Base-by-base conservation (phyloP, 1,140 invertebrate species). In the Nautilus pompilius region DNA sequence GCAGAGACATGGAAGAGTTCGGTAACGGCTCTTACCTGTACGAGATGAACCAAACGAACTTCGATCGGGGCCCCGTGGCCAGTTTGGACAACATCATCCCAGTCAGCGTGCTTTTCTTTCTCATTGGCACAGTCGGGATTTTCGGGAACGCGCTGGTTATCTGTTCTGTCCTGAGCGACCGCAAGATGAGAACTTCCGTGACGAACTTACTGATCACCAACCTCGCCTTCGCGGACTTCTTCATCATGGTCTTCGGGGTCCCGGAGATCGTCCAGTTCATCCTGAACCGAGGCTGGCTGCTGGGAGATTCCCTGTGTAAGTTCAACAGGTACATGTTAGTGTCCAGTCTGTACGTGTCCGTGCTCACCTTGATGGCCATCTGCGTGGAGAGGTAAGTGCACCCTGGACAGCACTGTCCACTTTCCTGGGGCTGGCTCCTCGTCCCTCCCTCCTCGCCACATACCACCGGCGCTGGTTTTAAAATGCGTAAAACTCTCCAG, bases 361-460 rank as follows among this genome's bases (percentile, higher is more conserved):
- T 84, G 10, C 69, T 84, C 45, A 82, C 81, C 0, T 66, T 84
- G 2, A 62, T 82, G 22, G 74, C 80, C 8, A 70, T 84, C 5
- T 82, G 81, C 54, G 72, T 84, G 8, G 83, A 84, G 71, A 78
- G 83, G 83, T 84, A 63, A 76, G 81, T 67, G 3, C 24, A n/a
- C n/a, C n/a, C n/a, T n/a, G n/a, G n/a, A n/a, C n/a, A n/a, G n/a
- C n/a, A n/a, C n/a, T n/a, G n/a, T n/a, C n/a, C n/a, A n/a, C n/a
- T n/a, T n/a, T n/a, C n/a, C n/a, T n/a, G n/a, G n/a, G n/a, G n/a
- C n/a, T n/a, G n/a, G n/a, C n/a, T n/a, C n/a, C n/a, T n/a, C n/a
- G n/a, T n/a, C n/a, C n/a, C n/a, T n/a, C n/a, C n/a, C n/a, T n/a
- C n/a, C n/a, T n/a, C n/a, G n/a, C n/a, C n/a, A n/a, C n/a, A n/a